Conservation (phyloP, 2,888 invertebrate genomes). For the Drosophila kuntzei region DNA sequence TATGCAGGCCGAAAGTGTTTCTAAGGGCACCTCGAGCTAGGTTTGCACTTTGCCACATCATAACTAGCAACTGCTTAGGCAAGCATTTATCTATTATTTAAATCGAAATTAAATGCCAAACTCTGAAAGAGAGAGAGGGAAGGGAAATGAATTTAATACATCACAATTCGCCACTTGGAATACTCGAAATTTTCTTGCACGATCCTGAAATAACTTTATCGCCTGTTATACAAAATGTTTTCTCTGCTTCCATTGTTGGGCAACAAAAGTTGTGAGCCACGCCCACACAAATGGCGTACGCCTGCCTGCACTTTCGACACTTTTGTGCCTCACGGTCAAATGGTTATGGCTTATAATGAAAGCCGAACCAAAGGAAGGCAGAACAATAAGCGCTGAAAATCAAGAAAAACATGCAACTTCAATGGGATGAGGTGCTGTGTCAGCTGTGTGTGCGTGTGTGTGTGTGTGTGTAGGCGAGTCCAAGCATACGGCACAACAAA, state of each 20-base stretch:
- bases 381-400: conserved; percentile 63
- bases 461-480: conserved; percentile 42
- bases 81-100: conserved; percentile 56
- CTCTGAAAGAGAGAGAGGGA: neutral
- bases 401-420: conserved; percentile 52
- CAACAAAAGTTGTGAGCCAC: conserved; percentile 60
- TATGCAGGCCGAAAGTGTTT: conserved; percentile 66
- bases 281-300: conserved; percentile 49
- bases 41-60: conserved; percentile 74
- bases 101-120: conserved; percentile 53
- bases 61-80: conserved; percentile 56
- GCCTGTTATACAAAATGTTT: conserved; percentile 34
- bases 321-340: conserved; percentile 78
- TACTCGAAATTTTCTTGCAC: conserved; percentile 33
- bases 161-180: conserved; percentile 25
- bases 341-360: conserved; percentile 76
- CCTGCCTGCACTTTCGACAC: conserved; percentile 75
- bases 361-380: conserved; percentile 46
- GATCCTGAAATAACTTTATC: conserved; percentile 36
- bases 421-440: conserved; percentile 6
- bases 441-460: conserved; percentile 39
- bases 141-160: conserved; percentile 39
- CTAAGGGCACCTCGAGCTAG: conserved; percentile 23
- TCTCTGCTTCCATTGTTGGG: conserved; percentile 43
- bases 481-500: conserved; percentile 70